Evolutionary conservation across 2,113 vertebrate genomes (phyloP), one percentile per base, ranked within the genome.

Genomic region (Romanogobio albipinnatus): DNA sequence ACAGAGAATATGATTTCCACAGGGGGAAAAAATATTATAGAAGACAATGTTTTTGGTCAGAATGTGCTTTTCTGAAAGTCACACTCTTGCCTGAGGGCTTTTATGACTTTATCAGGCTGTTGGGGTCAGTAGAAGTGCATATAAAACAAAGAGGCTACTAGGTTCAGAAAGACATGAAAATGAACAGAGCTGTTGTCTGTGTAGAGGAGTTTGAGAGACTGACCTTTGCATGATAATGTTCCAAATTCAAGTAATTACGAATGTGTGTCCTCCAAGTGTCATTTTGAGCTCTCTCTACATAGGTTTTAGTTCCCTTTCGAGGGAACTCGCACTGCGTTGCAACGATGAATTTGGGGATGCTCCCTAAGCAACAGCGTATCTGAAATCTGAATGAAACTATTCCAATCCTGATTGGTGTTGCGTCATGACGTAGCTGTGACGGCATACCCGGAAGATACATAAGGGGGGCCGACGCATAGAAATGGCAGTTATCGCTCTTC

Each of bases 171-270:
- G 33, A 61, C 76, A 78, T n/a, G 56, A 56, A 53, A 61, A 10
- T 78, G 19, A 61, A 59, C 33, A 43, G 11, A 47, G 77, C 58
- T 47, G 77, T 47, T 62, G 76, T 47, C 39, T 79, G 56, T 79
- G 56, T 62, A 24, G n/a, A 24, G 1, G 33, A 78, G 33, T 33
- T 43, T 43, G 36, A 78, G 53, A 17, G n/a, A 47, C 58, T 62
- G 58, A 79, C 39, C 77, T 79, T 62, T 79, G 39, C n/a, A 26
- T 47, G n/a, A 24, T 79, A 79, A 79, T 79, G 39, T 19, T 45
- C 8, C 58, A 62, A 47, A 79, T 58, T 22, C 4, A 6, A 76
- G 51, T 36, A 29, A 36, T 76, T 76, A 58, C 4, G 17, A 58
- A 56, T 56, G 9, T 56, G 75, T 76, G n/a, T 56, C 24, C 47